phyloP scores from a whole-genome alignment of 1,140 invertebrate genomes.

The Anagrus nilaparvatae region DNA sequence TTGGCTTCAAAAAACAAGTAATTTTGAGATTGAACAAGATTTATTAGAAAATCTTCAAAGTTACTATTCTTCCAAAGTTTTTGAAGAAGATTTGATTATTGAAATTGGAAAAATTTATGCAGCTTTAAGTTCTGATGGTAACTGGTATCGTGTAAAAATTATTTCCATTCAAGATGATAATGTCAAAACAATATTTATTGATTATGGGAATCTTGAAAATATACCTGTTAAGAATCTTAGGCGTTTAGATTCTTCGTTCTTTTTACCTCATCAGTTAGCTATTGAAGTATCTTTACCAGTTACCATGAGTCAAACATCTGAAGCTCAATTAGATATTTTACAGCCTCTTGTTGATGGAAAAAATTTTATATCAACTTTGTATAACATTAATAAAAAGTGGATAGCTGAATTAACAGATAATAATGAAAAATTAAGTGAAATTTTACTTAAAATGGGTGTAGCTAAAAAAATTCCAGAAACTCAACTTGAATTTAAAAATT shows the following conservation, averaged over 20 bases:
- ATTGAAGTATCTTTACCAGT: conserved; percentile 38
- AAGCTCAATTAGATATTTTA: conserved; percentile 26
- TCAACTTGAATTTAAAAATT: conserved; percentile 9
- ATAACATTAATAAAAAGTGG: conserved; percentile 31
- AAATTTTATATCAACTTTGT: conserved; percentile 26
- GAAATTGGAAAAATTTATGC: conserved; percentile 46
- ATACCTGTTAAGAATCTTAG: conserved; percentile 22
- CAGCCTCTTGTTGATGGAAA: conserved; percentile 22
- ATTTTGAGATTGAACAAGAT: conserved; percentile 33
- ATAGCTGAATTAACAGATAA: conserved; percentile 25
- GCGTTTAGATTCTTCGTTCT: conserved; percentile 44
- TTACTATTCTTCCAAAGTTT: conserved; percentile 43
- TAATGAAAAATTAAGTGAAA: conserved; percentile 29
- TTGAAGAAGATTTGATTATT: conserved; percentile 25
- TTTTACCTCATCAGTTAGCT: conserved; percentile 42
- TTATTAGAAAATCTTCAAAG: conserved; percentile 45
- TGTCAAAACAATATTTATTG: conserved; percentile 35
- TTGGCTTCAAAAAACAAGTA: conserved; percentile 47
- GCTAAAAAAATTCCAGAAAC: not conserved
- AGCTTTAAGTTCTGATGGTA: conserved; percentile 47
- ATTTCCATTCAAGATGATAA: not conserved
- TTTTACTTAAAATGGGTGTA: conserved; percentile 15
- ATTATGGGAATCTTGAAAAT: conserved; percentile 44
- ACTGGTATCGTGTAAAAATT: conserved; percentile 43
- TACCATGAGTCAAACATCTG: conserved; percentile 27